These are phyloP conservation scores for Corvus cornix DNA, from an alignment of 2,113 vertebrate species.

Conservation along the genomic window DNA sequence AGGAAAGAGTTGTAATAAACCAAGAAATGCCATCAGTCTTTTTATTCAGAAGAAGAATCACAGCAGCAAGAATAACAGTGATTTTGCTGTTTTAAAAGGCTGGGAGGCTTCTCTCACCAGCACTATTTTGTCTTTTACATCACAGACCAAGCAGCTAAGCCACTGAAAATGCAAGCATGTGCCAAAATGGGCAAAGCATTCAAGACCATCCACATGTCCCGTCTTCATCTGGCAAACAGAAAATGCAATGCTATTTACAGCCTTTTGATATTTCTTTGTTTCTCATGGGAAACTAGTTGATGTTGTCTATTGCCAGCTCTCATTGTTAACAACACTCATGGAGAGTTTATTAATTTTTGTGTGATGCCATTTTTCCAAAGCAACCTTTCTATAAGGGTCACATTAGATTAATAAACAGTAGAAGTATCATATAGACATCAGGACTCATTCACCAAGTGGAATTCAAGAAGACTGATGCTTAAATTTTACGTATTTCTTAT, in stretches of 20 bases:
- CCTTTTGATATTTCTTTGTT: constrained; percentile 37
- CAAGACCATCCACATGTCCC: not conserved
- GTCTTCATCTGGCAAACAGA: constrained; percentile 39
- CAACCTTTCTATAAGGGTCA: not conserved
- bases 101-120: not conserved
- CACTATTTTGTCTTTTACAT: not conserved
- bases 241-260: constrained; percentile 15
- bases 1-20: not conserved
- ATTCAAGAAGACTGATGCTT: not conserved
- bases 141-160: not conserved
- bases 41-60: not conserved
- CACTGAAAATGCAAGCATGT: not conserved
- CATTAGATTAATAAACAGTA: not conserved
- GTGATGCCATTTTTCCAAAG: not conserved
- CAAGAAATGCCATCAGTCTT: not conserved
- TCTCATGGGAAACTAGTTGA: constrained; percentile 55
- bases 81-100: not conserved
- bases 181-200: not conserved
- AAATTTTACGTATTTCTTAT: not conserved
- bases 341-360: constrained; percentile 13
- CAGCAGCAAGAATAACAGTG: not conserved
- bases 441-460: not conserved
- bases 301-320: not conserved
- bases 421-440: not conserved
- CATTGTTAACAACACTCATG: constrained; percentile 5